Evolutionary conservation across 2,888 invertebrate genomes (phyloP), one percentile per base, ranked within the genome.

Genomic region (Panzeria rudis): DNA sequence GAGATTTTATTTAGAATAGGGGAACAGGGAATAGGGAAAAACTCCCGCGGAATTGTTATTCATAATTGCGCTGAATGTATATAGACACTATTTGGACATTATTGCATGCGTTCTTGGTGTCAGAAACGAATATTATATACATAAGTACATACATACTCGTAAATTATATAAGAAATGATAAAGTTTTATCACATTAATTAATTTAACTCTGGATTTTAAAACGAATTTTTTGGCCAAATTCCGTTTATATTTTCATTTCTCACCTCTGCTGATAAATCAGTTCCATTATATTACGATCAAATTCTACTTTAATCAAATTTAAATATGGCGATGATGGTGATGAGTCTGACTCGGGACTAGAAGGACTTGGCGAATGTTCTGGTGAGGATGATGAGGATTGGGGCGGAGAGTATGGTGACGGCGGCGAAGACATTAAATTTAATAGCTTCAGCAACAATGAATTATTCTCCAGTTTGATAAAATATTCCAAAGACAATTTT

Each of bases 221-320:
- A 23, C 23, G 1, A n/a, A n/a, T n/a, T n/a, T n/a, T n/a, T n/a
- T n/a, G n/a, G n/a, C 11, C 9, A 56, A 56, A 56, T 11, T 1
- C 56, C 6, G 7, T n/a, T 56, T 29, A n/a, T 20, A 9, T 59
- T 32, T 6, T 11, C 8, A 35, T 52, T 38, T 68, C 62, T 85
- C 87, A 90, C 88, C 91, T 89, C 82, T 89, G 90, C 84, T 90
- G 89, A 83, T 91, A 90, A 87, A 92, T 86, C 76, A 92, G 87
- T 87, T 92, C 92, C 92, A 92, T 92, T 72, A 92, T 92, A 88
- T 90, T 92, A 82, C 90, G 90, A 87, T 91, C 91, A 88, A 92
- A 92, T 89, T 92, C 92, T 87, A 92, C 89, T 88, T 90, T 89
- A 83, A 92, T 85, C 87, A 71, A 50, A 75, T 83, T 77, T 62